Conservation (phyloP, 1,140 invertebrate species). For the Andricus grossulariae region DNA sequence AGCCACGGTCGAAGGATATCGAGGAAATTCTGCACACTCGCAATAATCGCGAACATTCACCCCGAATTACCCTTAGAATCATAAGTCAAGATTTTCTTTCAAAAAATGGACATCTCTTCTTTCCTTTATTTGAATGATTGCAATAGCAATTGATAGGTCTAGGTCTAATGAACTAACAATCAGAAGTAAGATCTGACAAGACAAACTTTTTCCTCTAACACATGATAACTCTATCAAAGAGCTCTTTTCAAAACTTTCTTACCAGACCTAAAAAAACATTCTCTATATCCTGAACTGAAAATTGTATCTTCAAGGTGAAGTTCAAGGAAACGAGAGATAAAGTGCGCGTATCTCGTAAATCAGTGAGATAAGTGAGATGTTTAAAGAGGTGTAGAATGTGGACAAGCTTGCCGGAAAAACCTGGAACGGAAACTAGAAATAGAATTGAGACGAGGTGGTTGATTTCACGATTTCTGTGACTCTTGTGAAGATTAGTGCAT, state of each 20-base stretch:
- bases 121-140: too few species aligned
- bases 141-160: too few species aligned
- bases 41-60: slow-evolving; percentile 4
- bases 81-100: neutral
- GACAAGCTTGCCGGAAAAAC: neutral
- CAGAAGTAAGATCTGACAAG: too few species aligned
- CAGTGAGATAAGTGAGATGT: slow-evolving; percentile 15
- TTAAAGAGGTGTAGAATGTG: neutral
- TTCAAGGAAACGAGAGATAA: slow-evolving; percentile 16
- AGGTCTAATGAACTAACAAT: too few species aligned
- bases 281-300: neutral
- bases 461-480: neutral
- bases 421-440: neutral
- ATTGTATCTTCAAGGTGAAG: slow-evolving; percentile 24
- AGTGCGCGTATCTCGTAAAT: neutral
- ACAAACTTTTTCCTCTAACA: too few species aligned
- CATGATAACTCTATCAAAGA: too few species aligned
- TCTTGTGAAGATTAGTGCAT: slow-evolving; percentile 1
- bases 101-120: neutral
- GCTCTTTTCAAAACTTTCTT: too few species aligned
- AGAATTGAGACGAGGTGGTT: neutral
- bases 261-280: too few species aligned
- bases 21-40: neutral
- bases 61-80: too few species aligned
- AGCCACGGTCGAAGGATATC: slow-evolving; percentile 35